Conservation (phyloP, 2,113 vertebrate genomes). For the Columba janthina region DNA sequence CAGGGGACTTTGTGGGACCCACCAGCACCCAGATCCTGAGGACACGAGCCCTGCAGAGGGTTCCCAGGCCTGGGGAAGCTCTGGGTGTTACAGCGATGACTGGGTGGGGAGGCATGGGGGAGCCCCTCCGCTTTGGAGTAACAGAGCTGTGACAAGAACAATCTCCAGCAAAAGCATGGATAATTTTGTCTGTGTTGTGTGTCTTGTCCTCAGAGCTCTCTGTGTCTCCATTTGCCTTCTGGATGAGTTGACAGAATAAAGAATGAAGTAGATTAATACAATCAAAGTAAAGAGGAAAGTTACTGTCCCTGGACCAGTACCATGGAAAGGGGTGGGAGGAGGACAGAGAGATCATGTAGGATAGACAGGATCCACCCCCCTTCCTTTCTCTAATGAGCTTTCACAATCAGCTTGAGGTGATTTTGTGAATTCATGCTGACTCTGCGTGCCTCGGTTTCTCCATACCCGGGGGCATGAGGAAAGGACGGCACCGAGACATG, state of each 20-base stretch:
- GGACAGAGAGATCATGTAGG: neutral
- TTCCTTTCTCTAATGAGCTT: neutral
- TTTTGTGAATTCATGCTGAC: neutral
- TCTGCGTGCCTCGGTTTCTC: neutral
- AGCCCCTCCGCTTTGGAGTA: accelerated
- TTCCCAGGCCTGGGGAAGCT: neutral
- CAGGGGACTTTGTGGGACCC: neutral
- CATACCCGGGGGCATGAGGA: neutral
- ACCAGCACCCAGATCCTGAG: neutral
- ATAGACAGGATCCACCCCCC: neutral
- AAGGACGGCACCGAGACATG: neutral
- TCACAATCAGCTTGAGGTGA: neutral
- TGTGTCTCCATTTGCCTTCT: neutral
- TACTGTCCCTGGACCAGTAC: neutral
- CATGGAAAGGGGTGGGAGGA: neutral
- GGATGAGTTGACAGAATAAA: neutral
- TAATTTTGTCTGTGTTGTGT: neutral
- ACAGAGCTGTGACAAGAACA: neutral
- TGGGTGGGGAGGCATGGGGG: neutral
- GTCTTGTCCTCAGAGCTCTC: neutral
- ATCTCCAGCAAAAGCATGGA: neutral
- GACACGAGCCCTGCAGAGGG: neutral
- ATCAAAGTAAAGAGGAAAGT: neutral
- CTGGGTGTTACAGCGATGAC: accelerated
- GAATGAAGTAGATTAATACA: neutral